Percentiles rank a stretch among this genome's conserved stretches.
phyloP scores from a whole-genome alignment of 2,888 invertebrate genomes.

The Erebia ligea region DNA sequence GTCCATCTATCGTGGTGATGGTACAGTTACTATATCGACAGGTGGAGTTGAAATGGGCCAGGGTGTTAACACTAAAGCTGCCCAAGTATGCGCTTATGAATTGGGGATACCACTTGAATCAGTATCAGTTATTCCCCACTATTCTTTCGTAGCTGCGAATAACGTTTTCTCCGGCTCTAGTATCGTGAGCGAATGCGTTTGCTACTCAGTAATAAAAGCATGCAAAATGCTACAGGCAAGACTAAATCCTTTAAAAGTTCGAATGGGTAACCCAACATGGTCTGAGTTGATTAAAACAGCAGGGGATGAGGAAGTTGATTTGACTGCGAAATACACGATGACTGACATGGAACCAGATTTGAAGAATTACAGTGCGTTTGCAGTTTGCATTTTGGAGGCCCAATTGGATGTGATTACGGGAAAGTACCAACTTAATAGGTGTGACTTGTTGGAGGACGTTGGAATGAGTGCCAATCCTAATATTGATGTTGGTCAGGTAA shows the following conservation, averaged over 20 bases:
- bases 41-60: conserved; percentile 90
- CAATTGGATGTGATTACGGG: conserved; percentile 89
- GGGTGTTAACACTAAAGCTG: conserved; percentile 90
- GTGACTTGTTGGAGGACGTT: conserved; percentile 87
- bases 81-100: conserved; percentile 89
- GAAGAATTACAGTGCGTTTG: conserved; percentile 82
- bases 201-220: conserved; percentile 81
- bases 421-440: conserved; percentile 82
- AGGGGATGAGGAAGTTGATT: conserved; percentile 77
- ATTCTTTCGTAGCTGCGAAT: conserved; percentile 84
- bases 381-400: conserved; percentile 84
- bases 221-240: conserved; percentile 83
- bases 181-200: conserved; percentile 85
- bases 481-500: conserved; percentile 86
- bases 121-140: conserved; percentile 84
- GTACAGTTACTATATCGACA: conserved; percentile 86
- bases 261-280: conserved; percentile 81
- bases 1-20: conserved; percentile 87
- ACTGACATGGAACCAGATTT: conserved; percentile 81
- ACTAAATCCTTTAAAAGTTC: conserved; percentile 80
- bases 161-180: conserved; percentile 86
- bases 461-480: conserved; percentile 86
- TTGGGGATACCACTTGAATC: conserved; percentile 86
- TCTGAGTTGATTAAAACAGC: conserved; percentile 81
- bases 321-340: conserved; percentile 85